A percentile compares a stretch with the other conserved stretches of the same genome.
These are phyloP conservation scores for Catajapyx aquilonaris DNA, from an alignment of 1,140 invertebrate species.

Conservation along the genomic window DNA sequence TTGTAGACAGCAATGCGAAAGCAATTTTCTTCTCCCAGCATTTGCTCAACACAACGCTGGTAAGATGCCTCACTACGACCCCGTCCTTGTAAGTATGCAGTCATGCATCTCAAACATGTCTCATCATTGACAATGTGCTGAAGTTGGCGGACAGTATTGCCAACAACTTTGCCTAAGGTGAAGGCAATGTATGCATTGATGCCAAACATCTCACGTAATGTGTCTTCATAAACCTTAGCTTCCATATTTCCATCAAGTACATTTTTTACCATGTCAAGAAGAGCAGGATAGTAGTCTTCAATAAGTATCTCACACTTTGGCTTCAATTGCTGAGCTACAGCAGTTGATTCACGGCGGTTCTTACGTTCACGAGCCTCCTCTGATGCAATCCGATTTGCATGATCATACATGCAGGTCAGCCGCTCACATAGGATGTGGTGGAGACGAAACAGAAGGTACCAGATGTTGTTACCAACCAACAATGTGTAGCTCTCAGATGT, in stretches of 20 bases:
- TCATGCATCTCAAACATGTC: conserved; percentile 56
- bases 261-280: conserved; percentile 88
- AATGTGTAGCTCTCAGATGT: conserved; percentile 51
- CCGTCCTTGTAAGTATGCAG: conserved; percentile 42
- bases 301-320: conserved; percentile 61
- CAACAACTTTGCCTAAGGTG: too few relatives aligned
- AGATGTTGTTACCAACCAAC: conserved; percentile 76
- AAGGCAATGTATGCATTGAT: too few relatives aligned
- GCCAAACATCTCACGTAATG: too few relatives aligned
- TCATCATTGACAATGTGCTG: conserved; percentile 82
- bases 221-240: conserved; percentile 66
- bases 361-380: conserved; percentile 39
- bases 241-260: conserved; percentile 92
- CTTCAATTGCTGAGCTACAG: conserved; percentile 62
- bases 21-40: conserved; percentile 67
- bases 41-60: conserved; percentile 50
- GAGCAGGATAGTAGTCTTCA: conserved; percentile 72
- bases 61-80: conserved; percentile 50
- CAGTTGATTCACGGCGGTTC: conserved; percentile 54
- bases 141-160: conserved; percentile 33
- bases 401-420: conserved; percentile 56
- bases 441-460: conserved; percentile 87
- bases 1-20: conserved; percentile 76
- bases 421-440: conserved; percentile 89
- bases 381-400: conserved; percentile 42